Evolutionary conservation across 2,797 vertebrate species (phyloP).

Genomic region (Hydrocynus forskahlii): DNA sequence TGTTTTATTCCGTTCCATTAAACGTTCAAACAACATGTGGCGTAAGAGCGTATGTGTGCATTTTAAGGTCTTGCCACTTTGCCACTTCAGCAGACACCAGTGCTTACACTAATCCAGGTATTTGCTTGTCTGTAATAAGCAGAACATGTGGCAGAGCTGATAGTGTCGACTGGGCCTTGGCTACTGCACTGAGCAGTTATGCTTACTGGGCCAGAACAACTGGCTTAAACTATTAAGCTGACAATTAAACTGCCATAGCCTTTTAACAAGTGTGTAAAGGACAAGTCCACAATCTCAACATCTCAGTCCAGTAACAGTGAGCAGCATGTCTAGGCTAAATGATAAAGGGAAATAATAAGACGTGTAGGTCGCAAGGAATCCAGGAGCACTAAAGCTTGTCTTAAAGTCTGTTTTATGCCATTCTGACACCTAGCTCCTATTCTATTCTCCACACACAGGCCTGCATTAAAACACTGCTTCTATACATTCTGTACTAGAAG

Average conservation of each 20-base stretch:
- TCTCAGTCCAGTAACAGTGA: not conserved
- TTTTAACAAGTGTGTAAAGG: not conserved
- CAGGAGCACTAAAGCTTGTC: not conserved
- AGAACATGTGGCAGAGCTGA: not conserved
- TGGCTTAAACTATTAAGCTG: not conserved
- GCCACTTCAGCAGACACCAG: not conserved
- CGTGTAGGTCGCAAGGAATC: not conserved
- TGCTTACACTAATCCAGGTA: not conserved
- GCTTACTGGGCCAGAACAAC: constrained; percentile 3
- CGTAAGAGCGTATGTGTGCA: not conserved
- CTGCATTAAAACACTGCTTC: not conserved
- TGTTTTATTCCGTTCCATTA: constrained; percentile 28
- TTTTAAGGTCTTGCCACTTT: not conserved
- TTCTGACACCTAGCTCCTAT: not conserved
- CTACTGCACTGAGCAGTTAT: not conserved
- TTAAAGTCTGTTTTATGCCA: not conserved
- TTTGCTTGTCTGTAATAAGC: not conserved
- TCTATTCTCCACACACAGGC: not conserved
- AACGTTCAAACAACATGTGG: constrained; percentile 4
- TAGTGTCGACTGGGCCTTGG: not conserved
- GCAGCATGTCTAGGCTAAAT: not conserved
- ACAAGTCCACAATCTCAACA: not conserved
- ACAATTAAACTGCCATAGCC: not conserved
- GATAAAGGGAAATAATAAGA: not conserved
- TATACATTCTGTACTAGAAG: no score